phyloP scores from a whole-genome alignment of 2,888 invertebrate species.

The Heliconius cydno region DNA sequence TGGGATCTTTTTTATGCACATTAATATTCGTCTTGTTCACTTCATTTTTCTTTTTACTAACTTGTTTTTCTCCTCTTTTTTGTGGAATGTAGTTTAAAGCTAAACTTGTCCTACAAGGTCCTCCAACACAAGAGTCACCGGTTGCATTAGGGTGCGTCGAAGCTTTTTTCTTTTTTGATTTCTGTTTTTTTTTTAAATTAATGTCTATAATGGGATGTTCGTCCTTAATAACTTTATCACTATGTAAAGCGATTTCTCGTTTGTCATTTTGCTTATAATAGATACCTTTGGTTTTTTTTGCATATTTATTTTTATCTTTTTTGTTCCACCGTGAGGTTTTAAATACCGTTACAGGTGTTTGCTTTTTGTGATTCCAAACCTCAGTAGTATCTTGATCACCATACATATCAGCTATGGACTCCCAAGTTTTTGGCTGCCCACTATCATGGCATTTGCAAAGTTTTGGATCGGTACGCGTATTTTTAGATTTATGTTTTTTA shows the following conservation, averaged over 20 bases:
- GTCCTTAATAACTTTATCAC: constrained; percentile 1
- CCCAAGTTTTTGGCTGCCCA: constrained; percentile 39
- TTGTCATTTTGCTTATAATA: constrained; percentile 11
- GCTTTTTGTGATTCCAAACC: constrained; percentile 35
- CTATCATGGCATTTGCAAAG: constrained; percentile 32
- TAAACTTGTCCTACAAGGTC: constrained; percentile 24
- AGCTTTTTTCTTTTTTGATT: constrained; percentile 12
- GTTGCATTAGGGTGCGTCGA: constrained; percentile 25
- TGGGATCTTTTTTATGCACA: background rate
- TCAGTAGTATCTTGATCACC: constrained; percentile 45
- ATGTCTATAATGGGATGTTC: constrained; percentile 13
- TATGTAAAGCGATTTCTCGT: background rate
- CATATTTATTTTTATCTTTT: constrained; percentile 12
- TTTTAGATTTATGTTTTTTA: constrained; percentile 23
- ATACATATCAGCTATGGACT: constrained; percentile 45
- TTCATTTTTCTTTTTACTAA: background rate
- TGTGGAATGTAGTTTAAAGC: background rate
- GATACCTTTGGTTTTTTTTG: constrained; percentile 33
- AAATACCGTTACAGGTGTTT: constrained; percentile 18
- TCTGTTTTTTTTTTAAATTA: constrained; percentile 21
- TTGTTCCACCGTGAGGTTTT: background rate
- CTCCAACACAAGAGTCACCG: constrained; percentile 34
- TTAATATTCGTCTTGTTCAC: background rate
- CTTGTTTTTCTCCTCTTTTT: background rate
- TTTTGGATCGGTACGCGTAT: constrained; percentile 17